These are phyloP conservation scores for Lasioglossum pauxillum DNA, from an alignment of 2,888 invertebrate species.

Conservation along the genomic window DNA sequence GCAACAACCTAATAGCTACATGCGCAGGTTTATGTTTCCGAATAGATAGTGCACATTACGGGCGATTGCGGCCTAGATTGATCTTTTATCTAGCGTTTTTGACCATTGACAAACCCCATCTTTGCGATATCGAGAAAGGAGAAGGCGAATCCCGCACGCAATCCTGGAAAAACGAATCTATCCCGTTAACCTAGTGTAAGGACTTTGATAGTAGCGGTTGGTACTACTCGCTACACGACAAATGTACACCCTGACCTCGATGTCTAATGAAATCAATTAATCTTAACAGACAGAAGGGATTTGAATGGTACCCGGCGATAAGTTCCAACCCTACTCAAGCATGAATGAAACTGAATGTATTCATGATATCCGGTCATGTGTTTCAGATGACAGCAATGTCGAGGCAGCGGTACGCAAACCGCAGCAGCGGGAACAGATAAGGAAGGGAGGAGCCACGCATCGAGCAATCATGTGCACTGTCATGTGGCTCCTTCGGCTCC, in stretches of 20 bases:
- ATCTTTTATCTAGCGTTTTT: no score
- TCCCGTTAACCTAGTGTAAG: neutral
- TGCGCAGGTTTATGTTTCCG: no score
- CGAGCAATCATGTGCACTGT: slow-evolving; percentile 74
- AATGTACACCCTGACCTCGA: neutral
- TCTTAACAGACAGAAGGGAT: neutral
- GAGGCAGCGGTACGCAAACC: slow-evolving; percentile 65
- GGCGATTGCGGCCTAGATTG: no score
- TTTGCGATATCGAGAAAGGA: no score
- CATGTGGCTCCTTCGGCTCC: slow-evolving; percentile 83
- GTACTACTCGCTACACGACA: neutral
- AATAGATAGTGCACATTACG: no score
- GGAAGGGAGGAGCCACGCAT: slow-evolving; percentile 67
- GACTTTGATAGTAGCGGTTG: neutral
- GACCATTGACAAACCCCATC: no score
- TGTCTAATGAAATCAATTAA: slow-evolving; percentile 23
- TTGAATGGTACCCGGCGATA: slow-evolving; percentile 25
- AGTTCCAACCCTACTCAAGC: slow-evolving; percentile 7
- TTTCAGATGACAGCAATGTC: slow-evolving; percentile 79
- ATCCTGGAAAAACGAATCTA: no score
- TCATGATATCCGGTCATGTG: slow-evolving; percentile 51
- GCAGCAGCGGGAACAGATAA: slow-evolving; percentile 70
- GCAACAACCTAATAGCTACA: no score
- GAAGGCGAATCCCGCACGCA: no score
- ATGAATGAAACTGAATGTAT: slow-evolving; percentile 33